phyloP scores from a whole-genome alignment of 2,113 vertebrate species.

The Pseudopodoces humilis region DNA sequence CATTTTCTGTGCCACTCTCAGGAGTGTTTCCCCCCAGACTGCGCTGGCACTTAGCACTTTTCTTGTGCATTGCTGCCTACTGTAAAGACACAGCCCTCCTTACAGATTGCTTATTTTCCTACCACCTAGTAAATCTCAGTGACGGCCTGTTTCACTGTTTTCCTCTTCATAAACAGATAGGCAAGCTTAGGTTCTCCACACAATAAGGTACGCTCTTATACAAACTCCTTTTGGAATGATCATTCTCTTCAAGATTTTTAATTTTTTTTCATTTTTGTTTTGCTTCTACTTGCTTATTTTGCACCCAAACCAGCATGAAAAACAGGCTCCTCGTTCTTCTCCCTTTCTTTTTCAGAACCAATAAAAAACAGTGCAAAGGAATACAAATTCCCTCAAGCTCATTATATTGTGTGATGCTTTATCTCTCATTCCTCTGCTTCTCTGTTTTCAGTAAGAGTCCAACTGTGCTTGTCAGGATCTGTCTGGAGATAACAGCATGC shows the following conservation, averaged over 20 bases:
- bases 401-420: not conserved
- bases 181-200: not conserved
- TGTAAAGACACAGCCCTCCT: not conserved
- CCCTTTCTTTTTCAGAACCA: not conserved
- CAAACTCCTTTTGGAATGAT: not conserved
- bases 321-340: not conserved
- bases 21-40: not conserved
- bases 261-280: not conserved
- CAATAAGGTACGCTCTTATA: not conserved
- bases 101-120: not conserved
- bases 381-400: not conserved
- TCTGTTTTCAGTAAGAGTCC: not conserved
- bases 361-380: not conserved
- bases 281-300: not conserved
- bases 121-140: not conserved
- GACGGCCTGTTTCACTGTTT: not conserved
- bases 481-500: not conserved
- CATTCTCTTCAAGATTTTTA: not conserved
- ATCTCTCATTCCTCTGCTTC: not conserved
- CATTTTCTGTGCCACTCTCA: not conserved
- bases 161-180: not conserved
- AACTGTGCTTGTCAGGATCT: constrained; percentile 31
- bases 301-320: not conserved
- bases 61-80: not conserved
- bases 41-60: not conserved